Percentiles rank a stretch among this genome's conserved stretches.
These are phyloP conservation scores for Hypotaenidia philippensis DNA, from an alignment of 2,797 vertebrate species.

Conservation along the genomic window DNA sequence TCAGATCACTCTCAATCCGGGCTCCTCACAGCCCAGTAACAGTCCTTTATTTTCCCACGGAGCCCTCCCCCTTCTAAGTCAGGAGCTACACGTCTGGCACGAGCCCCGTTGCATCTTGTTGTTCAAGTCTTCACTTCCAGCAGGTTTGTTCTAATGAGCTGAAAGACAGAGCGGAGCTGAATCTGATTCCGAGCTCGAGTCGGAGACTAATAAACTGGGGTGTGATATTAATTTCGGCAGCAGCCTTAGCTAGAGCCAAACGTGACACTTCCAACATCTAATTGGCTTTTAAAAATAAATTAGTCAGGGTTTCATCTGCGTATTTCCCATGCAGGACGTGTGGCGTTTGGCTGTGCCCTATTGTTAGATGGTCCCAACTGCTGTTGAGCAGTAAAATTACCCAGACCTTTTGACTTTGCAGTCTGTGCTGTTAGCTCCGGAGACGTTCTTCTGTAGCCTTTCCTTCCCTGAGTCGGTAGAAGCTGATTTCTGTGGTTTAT, in stretches of 20 bases:
- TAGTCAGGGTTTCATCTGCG: slow-evolving; percentile 47
- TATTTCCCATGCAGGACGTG: slow-evolving; percentile 27
- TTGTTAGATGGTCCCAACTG: slow-evolving; percentile 43
- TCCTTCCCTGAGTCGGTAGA: slow-evolving; percentile 27
- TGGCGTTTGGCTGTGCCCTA: slow-evolving; percentile 24
- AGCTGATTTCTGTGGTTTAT: slow-evolving; percentile 57
- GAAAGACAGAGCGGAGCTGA: slow-evolving; percentile 52
- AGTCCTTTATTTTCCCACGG: neutral
- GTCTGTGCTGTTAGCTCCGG: neutral
- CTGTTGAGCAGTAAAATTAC: neutral
- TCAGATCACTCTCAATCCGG: neutral
- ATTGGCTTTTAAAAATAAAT: slow-evolving; percentile 68
- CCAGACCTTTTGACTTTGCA: slow-evolving; percentile 56
- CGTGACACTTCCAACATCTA: slow-evolving; percentile 46
- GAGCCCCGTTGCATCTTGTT: neutral
- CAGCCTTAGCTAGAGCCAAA: slow-evolving; percentile 48
- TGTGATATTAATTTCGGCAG: slow-evolving; percentile 70
- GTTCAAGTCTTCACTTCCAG: slow-evolving; percentile 12
- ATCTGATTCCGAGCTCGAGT: slow-evolving; percentile 46
- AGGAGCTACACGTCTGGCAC: neutral
- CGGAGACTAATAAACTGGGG: slow-evolving; percentile 59
- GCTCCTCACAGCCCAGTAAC: neutral
- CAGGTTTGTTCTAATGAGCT: slow-evolving; percentile 66
- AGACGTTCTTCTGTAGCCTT: slow-evolving; percentile 16
- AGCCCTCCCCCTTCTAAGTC: neutral